These are phyloP conservation scores for Fulmarus glacialis DNA, from an alignment of 2,113 vertebrate genomes.

Conservation along the genomic window DNA sequence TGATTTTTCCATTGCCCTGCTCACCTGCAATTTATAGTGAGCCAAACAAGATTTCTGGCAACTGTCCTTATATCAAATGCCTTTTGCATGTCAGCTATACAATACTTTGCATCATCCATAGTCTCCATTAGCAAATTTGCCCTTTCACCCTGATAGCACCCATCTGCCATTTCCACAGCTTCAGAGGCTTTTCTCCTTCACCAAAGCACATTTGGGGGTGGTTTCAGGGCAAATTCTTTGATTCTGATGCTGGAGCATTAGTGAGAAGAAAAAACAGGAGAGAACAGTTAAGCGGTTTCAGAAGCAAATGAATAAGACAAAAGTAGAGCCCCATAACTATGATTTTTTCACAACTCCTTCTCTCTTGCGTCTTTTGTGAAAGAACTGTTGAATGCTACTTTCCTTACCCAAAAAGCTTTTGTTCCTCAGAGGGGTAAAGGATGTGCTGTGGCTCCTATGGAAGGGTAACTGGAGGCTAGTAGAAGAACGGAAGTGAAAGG, in stretches of 20 bases:
- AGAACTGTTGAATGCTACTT: neutral
- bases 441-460: neutral
- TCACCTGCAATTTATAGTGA: neutral
- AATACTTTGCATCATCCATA: neutral
- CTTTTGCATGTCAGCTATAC: neutral
- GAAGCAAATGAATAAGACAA: neutral
- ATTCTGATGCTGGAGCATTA: neutral
- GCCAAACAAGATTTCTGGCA: slow-evolving; percentile 15
- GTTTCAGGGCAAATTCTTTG: slow-evolving; percentile 19
- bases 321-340: neutral
- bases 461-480: neutral
- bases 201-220: neutral
- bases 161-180: neutral
- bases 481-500: neutral
- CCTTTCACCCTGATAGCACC: neutral
- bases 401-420: neutral
- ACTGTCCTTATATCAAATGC: neutral
- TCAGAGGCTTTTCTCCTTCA: neutral
- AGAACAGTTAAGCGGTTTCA: neutral
- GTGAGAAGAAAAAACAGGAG: neutral
- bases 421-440: neutral
- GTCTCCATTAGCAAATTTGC: neutral
- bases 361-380: neutral
- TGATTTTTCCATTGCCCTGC: neutral
- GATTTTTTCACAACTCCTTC: neutral